phyloP scores from a whole-genome alignment of 2,888 invertebrate species.

The Phrixothrix hirtus region DNA sequence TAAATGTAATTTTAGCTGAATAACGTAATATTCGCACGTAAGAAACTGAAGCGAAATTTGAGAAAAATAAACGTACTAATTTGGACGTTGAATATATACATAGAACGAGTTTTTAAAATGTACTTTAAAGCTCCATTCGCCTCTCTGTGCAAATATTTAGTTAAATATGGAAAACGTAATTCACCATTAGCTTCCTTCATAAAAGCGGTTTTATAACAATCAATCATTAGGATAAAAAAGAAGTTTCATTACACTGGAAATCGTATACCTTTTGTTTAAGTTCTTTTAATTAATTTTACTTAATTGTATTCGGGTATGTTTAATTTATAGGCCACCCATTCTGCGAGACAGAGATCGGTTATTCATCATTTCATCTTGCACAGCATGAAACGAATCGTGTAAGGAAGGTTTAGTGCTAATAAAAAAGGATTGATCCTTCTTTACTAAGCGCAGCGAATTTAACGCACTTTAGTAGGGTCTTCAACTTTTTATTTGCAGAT shows the following conservation, averaged over 20 bases:
- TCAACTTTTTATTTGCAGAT: not conserved
- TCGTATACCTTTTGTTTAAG: too few species aligned
- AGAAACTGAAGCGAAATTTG: not conserved
- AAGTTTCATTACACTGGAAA: too few species aligned
- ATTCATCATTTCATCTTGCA: conserved; percentile 4
- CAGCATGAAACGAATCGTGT: conserved; percentile 1
- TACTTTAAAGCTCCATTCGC: not conserved
- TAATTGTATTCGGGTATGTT: too few species aligned
- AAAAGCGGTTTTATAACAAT: not conserved
- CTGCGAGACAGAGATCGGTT: not conserved
- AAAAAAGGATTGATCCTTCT: conserved; percentile 8
- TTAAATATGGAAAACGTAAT: not conserved
- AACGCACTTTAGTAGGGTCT: not conserved
- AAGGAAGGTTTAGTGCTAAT: conserved; percentile 5
- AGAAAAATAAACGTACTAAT: too few species aligned
- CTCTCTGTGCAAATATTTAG: not conserved
- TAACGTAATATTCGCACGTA: not conserved
- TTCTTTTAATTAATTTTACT: too few species aligned
- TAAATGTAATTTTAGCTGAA: not conserved
- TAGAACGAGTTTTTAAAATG: not conserved
- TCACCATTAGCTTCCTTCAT: not conserved
- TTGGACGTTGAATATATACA: too few species aligned
- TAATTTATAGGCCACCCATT: too few species aligned
- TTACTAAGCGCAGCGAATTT: conserved; percentile 5
- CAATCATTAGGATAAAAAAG: too few species aligned